These are phyloP conservation scores for Eretmochelys imbricata DNA, from an alignment of 2,113 vertebrate species.

Conservation along the genomic window DNA sequence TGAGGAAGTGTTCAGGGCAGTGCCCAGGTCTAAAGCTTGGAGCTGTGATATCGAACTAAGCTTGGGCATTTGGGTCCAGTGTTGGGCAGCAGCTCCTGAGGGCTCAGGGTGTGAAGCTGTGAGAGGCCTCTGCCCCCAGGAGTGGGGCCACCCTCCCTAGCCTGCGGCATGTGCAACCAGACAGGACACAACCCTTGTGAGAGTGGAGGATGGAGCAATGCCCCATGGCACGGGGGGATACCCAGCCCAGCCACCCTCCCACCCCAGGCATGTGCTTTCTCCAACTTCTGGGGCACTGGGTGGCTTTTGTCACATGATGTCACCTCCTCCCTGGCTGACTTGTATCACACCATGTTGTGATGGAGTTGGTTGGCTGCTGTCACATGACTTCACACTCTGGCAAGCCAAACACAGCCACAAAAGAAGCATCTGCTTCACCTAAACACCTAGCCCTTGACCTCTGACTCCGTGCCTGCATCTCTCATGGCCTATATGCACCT, in stretches of 20 bases:
- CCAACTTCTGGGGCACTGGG: background rate
- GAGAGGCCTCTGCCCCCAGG: too few relatives aligned
- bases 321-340: background rate
- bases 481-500: background rate
- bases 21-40: too few relatives aligned
- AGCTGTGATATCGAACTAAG: too few relatives aligned
- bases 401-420: background rate
- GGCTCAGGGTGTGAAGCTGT: too few relatives aligned
- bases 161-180: background rate
- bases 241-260: too few relatives aligned
- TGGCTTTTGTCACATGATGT: background rate
- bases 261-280: background rate
- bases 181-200: background rate
- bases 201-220: background rate
- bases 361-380: background rate
- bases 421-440: background rate
- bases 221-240: background rate
- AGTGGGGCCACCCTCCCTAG: too few relatives aligned
- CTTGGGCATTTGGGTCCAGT: too few relatives aligned
- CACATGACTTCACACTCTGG: background rate
- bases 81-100: too few relatives aligned
- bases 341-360: too few relatives aligned
- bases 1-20: too few relatives aligned
- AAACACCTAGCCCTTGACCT: background rate
- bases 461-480: background rate